Evolutionary conservation across 2,113 vertebrate genomes (phyloP).

Genomic region (Himantopus leucocephalus): DNA sequence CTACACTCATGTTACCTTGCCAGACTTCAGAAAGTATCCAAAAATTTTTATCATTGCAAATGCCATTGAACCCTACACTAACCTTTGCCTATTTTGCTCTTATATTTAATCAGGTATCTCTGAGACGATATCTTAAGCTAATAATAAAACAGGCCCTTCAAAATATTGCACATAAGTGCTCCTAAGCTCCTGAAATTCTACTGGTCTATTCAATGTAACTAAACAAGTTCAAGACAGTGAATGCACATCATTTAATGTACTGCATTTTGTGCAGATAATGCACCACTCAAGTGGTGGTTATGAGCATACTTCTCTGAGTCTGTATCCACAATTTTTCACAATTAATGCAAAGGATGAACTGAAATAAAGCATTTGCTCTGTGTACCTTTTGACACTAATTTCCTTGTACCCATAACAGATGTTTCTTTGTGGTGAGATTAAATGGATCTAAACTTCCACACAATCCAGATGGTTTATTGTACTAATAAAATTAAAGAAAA

Average conservation of each 20-base stretch:
- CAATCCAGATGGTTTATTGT: neutral
- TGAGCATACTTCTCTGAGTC: neutral
- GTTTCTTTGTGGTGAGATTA: neutral
- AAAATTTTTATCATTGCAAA: neutral
- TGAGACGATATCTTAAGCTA: neutral
- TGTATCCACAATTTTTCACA: neutral
- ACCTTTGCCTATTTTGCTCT: neutral
- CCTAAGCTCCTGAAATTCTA: neutral
- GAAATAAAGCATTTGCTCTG: neutral
- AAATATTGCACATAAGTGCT: neutral
- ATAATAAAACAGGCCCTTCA: neutral
- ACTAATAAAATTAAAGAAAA: neutral
- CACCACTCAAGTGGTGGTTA: neutral
- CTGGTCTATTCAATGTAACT: neutral
- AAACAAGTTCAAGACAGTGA: neutral
- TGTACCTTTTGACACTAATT: neutral
- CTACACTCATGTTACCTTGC: neutral
- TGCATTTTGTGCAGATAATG: neutral
- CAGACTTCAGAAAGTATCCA: neutral
- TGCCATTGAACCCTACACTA: neutral
- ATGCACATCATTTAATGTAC: neutral
- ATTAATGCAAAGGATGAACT: neutral
- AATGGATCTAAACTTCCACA: neutral
- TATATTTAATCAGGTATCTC: neutral
- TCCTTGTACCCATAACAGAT: neutral